A percentile compares a stretch with the other conserved stretches of the same genome.
Evolutionary conservation across 2,113 vertebrate species (phyloP).

Genomic region (Brachionichthys hirsutus): DNA sequence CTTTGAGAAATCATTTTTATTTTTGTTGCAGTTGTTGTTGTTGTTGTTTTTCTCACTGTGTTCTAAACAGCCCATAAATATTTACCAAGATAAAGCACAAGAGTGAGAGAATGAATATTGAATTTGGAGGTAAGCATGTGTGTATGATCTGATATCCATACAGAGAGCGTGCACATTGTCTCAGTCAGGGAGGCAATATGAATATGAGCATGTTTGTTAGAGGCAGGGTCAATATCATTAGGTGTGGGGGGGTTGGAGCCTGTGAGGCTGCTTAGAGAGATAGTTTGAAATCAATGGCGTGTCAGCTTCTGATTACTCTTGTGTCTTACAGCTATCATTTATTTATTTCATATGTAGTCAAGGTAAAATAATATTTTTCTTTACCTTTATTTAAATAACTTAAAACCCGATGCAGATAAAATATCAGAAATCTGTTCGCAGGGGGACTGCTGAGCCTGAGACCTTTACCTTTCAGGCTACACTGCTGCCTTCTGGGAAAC

Average conservation of each 20-base stretch:
- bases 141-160: slow-evolving; percentile 75
- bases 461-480: slow-evolving; percentile 5
- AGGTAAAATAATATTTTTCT: slow-evolving; percentile 11
- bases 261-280: slow-evolving; percentile 65
- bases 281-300: slow-evolving; percentile 67
- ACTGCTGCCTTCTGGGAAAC: neutral
- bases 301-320: slow-evolving; percentile 64
- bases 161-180: slow-evolving; percentile 60
- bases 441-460: slow-evolving; percentile 2
- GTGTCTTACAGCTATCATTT: slow-evolving; percentile 56
- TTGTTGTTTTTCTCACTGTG: slow-evolving; percentile 14
- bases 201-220: slow-evolving; percentile 74
- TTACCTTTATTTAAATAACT: slow-evolving; percentile 17
- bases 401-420: slow-evolving; percentile 4
- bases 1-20: slow-evolving; percentile 49
- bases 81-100: slow-evolving; percentile 68
- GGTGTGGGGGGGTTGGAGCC: slow-evolving; percentile 58
- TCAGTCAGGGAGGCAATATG: slow-evolving; percentile 68
- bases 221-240: slow-evolving; percentile 70
- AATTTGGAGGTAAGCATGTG: slow-evolving; percentile 70
- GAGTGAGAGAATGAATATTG: slow-evolving; percentile 73
- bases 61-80: slow-evolving; percentile 70
- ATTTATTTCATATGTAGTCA: slow-evolving; percentile 38
- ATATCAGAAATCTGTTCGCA: neutral
- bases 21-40: too few species aligned